A percentile compares a stretch with the other conserved stretches of the same genome.
phyloP scores from a whole-genome alignment of 2,888 invertebrate species.

The Ophion ventricosus region DNA sequence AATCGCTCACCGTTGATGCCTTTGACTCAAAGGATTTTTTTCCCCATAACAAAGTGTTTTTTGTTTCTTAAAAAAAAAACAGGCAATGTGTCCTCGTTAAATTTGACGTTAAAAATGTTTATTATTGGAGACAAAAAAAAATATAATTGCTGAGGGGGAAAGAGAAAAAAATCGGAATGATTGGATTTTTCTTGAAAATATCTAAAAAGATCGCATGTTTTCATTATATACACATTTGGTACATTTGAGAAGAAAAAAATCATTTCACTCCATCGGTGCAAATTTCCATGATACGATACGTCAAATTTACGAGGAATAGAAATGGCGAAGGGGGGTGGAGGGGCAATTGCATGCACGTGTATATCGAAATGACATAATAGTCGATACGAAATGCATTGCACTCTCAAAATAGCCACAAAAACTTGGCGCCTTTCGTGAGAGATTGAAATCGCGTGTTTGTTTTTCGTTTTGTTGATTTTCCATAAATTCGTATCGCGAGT shows the following conservation, averaged over 20 bases:
- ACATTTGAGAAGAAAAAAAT: not conserved
- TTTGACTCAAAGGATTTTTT: slow-evolving; percentile 11
- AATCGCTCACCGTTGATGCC: slow-evolving; percentile 52
- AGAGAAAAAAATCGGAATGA: slow-evolving; percentile 54
- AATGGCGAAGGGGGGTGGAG: not conserved
- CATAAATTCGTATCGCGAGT: not conserved
- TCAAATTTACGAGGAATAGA: not conserved
- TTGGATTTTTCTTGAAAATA: no score
- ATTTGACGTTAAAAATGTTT: slow-evolving; percentile 59
- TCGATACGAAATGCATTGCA: not conserved
- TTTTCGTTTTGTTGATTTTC: not conserved
- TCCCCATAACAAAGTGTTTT: no score
- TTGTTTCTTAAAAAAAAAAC: slow-evolving; percentile 13
- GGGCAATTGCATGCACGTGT: not conserved
- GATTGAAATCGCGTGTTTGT: not conserved
- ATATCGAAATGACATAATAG: not conserved
- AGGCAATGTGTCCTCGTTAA: slow-evolving; percentile 26
- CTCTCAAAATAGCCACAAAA: slow-evolving; percentile 66
- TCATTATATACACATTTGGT: not conserved
- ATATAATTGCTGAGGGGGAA: not conserved
- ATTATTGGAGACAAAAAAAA: slow-evolving; percentile 52
- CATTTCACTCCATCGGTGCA: not conserved
- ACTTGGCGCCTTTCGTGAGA: slow-evolving; percentile 65
- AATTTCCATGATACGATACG: not conserved
- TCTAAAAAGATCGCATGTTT: not conserved